Conservation (phyloP, 2,797 vertebrate species). For the Mormyrops attenuatus region DNA sequence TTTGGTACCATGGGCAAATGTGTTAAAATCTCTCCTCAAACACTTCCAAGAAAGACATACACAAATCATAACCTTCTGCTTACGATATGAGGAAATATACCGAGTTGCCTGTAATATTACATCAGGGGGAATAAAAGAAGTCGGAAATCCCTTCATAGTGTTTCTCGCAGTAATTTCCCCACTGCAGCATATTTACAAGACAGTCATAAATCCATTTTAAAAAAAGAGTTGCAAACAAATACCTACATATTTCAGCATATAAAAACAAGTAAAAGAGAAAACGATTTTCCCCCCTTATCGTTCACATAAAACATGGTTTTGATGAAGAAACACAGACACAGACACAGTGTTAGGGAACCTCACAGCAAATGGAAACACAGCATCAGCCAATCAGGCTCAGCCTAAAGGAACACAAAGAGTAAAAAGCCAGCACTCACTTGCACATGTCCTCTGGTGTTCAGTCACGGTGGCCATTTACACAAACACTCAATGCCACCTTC, state of each 20-base stretch:
- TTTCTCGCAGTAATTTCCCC: not conserved
- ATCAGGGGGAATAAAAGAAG: not conserved
- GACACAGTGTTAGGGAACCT: not conserved
- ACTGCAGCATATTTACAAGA: not conserved
- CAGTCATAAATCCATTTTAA: not conserved
- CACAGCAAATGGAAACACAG: not conserved
- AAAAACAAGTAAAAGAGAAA: not conserved
- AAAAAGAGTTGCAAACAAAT: not conserved
- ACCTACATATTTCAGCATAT: not conserved
- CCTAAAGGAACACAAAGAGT: not conserved
- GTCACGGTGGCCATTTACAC: not conserved
- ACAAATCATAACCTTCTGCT: not conserved
- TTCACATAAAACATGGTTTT: constrained; percentile 9
- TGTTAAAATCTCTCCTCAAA: constrained; percentile 22
- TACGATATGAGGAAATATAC: not conserved
- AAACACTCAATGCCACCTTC: not conserved
- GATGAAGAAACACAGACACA: constrained; percentile 1
- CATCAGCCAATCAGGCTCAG: not conserved
- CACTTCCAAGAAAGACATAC: constrained; percentile 30
- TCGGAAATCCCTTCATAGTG: not conserved
- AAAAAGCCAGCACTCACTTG: not conserved
- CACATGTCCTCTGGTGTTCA: not conserved
- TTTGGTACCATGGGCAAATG: not conserved
- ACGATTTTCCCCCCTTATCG: not conserved
- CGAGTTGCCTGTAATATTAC: constrained; percentile 2